Evolutionary conservation across 2,113 vertebrate genomes (phyloP), one percentile per base, ranked within the genome.

Genomic region (Callaeas wilsoni): DNA sequence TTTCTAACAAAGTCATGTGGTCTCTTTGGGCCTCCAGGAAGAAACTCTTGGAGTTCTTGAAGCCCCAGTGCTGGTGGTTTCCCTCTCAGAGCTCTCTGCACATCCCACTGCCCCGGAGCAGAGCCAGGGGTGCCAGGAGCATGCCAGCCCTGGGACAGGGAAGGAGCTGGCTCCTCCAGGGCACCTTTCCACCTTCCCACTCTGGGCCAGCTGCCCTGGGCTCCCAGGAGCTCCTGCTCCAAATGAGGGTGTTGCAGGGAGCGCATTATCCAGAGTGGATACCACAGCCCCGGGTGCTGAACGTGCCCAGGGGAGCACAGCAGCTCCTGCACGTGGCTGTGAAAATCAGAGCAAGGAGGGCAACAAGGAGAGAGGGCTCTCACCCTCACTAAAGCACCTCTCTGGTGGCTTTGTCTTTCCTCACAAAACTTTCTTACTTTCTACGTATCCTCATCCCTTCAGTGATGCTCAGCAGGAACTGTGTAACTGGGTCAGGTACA

Each of bases 21-120:
- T 18, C 13, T 19, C 8, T 39, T 52, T 63, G n/a, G 33, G 60
- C 37, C 39, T 69, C 33, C 81, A 49, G 44, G 49, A 77, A 4
- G 41, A 25, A 56, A 6, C 50, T 12, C 44, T 1, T 9, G 60
- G 33, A 10, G 12, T 9, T 65, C 8, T 8, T 15, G 25, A 9
- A 52, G 42, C 27, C 41, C 33, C 22, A 8, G 0, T 4, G 3
- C 6, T 10, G 29, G 3, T 1, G 1, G 5, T 52, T 70, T 47
- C 15, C 47, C 49, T 68, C 29, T 16, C 19, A 13, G 46, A 60
- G 55, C 64, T 6, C 53, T 23, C 30, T 12, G 1, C 12, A 5
- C 6, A 4, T 82, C 50, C 10, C 35, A 2, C 10, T 6, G 71
- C 26, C 32, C 41, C 4, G 0, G 42, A 27, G 41, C 75, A 7